A percentile compares a stretch with the other conserved stretches of the same genome.
phyloP scores from a whole-genome alignment of 2,113 vertebrate genomes.

The Erinaceus europaeus region DNA sequence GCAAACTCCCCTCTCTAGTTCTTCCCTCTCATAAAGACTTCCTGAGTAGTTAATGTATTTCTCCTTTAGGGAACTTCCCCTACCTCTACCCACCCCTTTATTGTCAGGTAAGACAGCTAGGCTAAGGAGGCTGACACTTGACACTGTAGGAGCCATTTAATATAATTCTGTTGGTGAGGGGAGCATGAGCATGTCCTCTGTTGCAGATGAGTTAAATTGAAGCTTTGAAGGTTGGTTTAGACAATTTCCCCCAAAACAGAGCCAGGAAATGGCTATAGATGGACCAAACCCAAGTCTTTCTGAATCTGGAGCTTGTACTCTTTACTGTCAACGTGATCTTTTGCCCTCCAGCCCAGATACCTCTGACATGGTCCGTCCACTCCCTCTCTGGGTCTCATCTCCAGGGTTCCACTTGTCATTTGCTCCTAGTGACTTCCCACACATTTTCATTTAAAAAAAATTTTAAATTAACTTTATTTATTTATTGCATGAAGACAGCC shows the following conservation, averaged over 20 bases:
- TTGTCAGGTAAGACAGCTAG: too few relatives aligned
- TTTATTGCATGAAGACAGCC: too few relatives aligned
- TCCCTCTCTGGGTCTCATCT: not conserved
- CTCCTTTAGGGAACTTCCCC: too few relatives aligned
- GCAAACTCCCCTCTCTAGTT: too few relatives aligned
- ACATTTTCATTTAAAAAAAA: not conserved
- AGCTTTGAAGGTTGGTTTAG: not conserved
- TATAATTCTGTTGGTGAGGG: too few relatives aligned
- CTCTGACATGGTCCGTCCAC: not conserved
- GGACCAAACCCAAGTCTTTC: not conserved
- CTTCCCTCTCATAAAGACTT: too few relatives aligned
- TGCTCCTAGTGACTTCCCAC: not conserved
- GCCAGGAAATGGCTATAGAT: not conserved
- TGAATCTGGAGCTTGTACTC: not conserved
- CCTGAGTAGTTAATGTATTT: too few relatives aligned
- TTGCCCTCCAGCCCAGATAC: not conserved
- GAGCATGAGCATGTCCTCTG: not conserved
- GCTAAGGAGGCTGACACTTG: too few relatives aligned
- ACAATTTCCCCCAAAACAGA: too few relatives aligned
- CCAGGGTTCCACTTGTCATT: not conserved
- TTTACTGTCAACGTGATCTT: not conserved
- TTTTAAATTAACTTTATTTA: too few relatives aligned
- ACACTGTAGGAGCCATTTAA: not conserved
- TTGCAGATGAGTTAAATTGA: not conserved
- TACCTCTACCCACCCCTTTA: too few relatives aligned